A percentile compares a stretch with the other conserved stretches of the same genome.
phyloP scores from a whole-genome alignment of 2,797 vertebrate species.

The Lepus oiostolus region DNA sequence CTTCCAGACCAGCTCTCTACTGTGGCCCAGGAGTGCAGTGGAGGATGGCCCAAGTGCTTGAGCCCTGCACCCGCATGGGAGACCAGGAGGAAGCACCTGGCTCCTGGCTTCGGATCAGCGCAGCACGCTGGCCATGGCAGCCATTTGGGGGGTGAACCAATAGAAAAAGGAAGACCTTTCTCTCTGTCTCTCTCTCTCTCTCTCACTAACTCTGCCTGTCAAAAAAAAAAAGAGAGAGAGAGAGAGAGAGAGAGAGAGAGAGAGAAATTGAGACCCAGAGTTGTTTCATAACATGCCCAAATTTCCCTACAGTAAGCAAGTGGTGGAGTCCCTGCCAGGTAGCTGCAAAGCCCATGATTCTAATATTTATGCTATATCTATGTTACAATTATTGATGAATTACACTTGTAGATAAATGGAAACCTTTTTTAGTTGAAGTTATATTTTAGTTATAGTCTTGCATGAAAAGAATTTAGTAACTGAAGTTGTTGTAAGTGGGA shows the following conservation, averaged over 20 bases:
- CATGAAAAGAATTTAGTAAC: background rate
- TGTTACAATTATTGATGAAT: conserved; percentile 50
- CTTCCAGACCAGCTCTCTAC: too few species aligned
- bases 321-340: background rate
- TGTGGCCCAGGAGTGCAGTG: too few species aligned
- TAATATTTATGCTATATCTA: background rate
- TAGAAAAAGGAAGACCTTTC: too few species aligned
- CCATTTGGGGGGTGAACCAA: too few species aligned
- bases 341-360: conserved; percentile 30
- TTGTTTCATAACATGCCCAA: background rate
- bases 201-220: too few species aligned
- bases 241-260: background rate
- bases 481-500: background rate
- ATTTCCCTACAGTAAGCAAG: conserved; percentile 1
- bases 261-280: conserved; percentile 7
- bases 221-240: too few species aligned
- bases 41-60: too few species aligned
- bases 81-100: too few species aligned
- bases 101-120: too few species aligned
- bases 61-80: too few species aligned
- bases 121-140: too few species aligned
- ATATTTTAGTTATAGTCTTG: conserved; percentile 31
- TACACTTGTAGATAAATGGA: background rate
- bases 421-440: background rate
- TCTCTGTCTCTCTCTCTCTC: too few species aligned